phyloP scores from a whole-genome alignment of 1,140 invertebrate species.

The Trichonephila clavipes region DNA sequence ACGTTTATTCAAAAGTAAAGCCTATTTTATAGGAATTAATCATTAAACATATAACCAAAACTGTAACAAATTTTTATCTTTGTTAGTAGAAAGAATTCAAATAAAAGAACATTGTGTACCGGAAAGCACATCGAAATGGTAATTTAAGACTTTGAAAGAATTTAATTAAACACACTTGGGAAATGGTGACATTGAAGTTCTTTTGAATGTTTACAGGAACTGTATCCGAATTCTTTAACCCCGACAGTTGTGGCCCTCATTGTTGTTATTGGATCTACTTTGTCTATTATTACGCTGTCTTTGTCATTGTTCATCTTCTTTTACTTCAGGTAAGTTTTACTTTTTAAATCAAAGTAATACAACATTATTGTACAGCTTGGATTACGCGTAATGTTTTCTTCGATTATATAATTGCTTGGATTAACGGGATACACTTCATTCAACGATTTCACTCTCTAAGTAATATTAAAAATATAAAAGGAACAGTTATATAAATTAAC shows the following conservation, averaged over 20 bases:
- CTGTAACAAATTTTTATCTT: no score
- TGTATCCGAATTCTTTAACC: conserved; percentile 51
- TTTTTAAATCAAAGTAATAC: background rate
- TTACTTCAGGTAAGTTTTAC: conserved; percentile 81
- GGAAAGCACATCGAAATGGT: background rate
- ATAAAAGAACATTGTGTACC: background rate
- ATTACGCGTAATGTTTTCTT: no score
- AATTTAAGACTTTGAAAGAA: background rate
- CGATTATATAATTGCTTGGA: no score
- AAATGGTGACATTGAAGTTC: background rate
- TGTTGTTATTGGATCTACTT: conserved; percentile 81
- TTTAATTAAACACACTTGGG: background rate
- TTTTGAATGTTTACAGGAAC: conserved; percentile 51
- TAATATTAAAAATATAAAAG: no score
- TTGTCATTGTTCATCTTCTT: conserved; percentile 82
- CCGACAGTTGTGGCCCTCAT: conserved; percentile 79
- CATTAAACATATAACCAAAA: no score
- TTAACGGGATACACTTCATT: no score
- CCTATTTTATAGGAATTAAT: no score
- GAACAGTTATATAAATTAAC: no score
- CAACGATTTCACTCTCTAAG: no score
- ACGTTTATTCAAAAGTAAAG: no score
- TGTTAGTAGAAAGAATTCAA: no score
- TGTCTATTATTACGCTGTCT: conserved; percentile 80
- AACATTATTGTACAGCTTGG: no score